phyloP scores from a whole-genome alignment of 2,888 invertebrate genomes.

The Catocala sponsa region DNA sequence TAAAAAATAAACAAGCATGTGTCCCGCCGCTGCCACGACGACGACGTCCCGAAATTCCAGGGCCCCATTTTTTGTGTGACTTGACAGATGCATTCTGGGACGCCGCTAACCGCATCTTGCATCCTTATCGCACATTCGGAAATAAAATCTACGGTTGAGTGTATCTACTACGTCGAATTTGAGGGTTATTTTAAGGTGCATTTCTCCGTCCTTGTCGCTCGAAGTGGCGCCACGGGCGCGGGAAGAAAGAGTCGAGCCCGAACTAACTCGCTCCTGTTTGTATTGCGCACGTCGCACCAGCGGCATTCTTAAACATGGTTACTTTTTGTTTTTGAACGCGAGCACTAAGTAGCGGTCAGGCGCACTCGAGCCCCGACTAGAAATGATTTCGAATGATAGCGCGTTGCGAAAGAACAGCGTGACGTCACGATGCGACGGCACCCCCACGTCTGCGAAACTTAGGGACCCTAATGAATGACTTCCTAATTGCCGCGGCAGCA shows the following conservation, averaged over 20 bases:
- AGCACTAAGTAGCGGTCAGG: conserved; percentile 47
- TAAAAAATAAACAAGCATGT: conserved; percentile 85
- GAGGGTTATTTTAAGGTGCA: conserved; percentile 83
- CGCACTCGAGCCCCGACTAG: conserved; percentile 49
- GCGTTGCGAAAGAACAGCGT: conserved; percentile 71
- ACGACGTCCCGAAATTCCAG: conserved; percentile 86
- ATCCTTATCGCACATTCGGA: conserved; percentile 80
- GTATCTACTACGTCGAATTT: conserved; percentile 76
- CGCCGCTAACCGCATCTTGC: conserved; percentile 85
- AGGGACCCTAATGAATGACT: conserved; percentile 88
- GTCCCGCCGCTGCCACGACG: conserved; percentile 77
- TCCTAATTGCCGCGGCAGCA: conserved; percentile 87
- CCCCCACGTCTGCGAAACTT: conserved; percentile 88
- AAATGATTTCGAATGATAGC: conserved; percentile 63
- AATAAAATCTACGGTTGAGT: conserved; percentile 75
- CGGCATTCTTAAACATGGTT: conserved; percentile 77
- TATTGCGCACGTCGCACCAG: conserved; percentile 65
- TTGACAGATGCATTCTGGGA: conserved; percentile 87
- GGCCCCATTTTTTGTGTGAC: conserved; percentile 80
- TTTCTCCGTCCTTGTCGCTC: conserved; percentile 80
- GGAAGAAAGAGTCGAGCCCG: conserved; percentile 63
- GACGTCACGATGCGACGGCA: conserved; percentile 81
- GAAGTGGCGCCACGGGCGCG: conserved; percentile 78
- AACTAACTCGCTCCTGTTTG: conserved; percentile 79
- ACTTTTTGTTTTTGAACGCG: conserved; percentile 72